Conservation (phyloP, 2,797 vertebrate species). For the Tarsius wallacei region DNA sequence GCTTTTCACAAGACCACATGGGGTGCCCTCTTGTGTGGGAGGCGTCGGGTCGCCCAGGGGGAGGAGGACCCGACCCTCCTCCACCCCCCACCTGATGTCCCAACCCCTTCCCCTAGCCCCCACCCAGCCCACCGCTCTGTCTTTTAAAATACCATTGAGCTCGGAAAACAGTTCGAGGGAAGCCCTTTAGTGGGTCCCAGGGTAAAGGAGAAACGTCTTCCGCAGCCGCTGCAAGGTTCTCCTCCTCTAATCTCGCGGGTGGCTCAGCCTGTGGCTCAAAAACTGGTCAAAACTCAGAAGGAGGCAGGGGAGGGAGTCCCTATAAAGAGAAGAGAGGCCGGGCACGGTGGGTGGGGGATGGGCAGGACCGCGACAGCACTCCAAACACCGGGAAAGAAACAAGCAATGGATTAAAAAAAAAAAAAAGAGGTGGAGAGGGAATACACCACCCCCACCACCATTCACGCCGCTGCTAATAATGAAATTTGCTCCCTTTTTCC, state of each 20-base stretch:
- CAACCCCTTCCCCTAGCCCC: not conserved
- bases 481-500: slow-evolving; percentile 96
- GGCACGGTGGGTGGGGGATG: slow-evolving; percentile 19
- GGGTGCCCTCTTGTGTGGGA: slow-evolving; percentile 90
- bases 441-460: slow-evolving; percentile 70
- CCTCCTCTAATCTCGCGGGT: not conserved
- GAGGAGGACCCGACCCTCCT: slow-evolving; percentile 28
- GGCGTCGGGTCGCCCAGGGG: slow-evolving; percentile 69
- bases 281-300: not conserved
- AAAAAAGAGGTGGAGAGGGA: slow-evolving; percentile 61
- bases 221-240: not conserved
- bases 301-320: not conserved
- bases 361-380: not conserved
- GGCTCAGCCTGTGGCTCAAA: not conserved
- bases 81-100: not conserved
- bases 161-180: not conserved
- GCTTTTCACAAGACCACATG: slow-evolving; percentile 96
- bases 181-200: not conserved
- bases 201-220: not conserved
- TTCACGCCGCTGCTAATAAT: slow-evolving; percentile 94
- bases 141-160: not conserved
- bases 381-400: slow-evolving; percentile 78
- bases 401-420: slow-evolving; percentile 79
- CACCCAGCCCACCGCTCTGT: not conserved
- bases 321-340: not conserved